A percentile compares a stretch with the other conserved stretches of the same genome.
Evolutionary conservation across 2,888 invertebrate genomes (phyloP).

Genomic region (Pandemis heparana): DNA sequence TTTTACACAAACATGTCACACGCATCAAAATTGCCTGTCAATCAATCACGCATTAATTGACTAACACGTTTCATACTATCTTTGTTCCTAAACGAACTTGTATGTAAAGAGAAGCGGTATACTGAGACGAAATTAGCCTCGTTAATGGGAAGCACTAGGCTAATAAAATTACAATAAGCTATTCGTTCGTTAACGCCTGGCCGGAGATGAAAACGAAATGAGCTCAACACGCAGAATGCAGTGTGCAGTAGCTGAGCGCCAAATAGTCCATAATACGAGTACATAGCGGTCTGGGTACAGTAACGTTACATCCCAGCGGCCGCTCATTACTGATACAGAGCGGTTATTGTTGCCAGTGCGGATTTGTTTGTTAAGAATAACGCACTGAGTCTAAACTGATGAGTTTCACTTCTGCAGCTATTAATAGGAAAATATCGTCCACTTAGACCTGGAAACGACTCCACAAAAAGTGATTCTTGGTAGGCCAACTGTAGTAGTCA

Average conservation of each 20-base stretch:
- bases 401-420: background rate
- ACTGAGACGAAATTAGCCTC: background rate
- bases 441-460: background rate
- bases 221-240: conserved; percentile 1
- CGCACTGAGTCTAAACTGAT: background rate
- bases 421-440: background rate
- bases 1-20: no score
- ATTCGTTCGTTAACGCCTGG: background rate
- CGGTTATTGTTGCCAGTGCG: conserved; percentile 7
- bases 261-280: conserved; percentile 51
- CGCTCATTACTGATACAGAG: conserved; percentile 9
- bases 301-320: conserved; percentile 61
- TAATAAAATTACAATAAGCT: background rate
- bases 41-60: no score
- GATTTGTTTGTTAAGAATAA: conserved; percentile 13
- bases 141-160: background rate
- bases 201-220: conserved; percentile 10
- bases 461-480: no score
- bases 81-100: background rate
- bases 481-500: no score
- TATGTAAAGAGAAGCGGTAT: background rate
- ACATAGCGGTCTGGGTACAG: conserved; percentile 67
- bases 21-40: no score
- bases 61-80: no score
- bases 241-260: conserved; percentile 23